Base-by-base conservation (phyloP, 2,797 vertebrate species). In the Sciurus carolinensis region DNA sequence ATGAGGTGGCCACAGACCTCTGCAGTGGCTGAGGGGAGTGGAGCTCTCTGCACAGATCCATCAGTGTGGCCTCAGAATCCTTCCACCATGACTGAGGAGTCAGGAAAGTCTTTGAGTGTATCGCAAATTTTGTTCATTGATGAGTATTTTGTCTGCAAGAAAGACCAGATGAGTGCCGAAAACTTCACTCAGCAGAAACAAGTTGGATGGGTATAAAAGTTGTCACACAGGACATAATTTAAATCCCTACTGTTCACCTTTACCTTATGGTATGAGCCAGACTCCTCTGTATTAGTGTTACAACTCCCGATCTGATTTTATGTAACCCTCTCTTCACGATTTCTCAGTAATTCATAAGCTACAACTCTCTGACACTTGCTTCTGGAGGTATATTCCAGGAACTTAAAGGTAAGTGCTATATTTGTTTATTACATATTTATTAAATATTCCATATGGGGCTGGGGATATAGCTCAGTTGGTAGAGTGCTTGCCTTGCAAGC, bases 261-360 rank as follows among this genome's bases (percentile, higher is more conserved):
- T 1, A 12, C 26, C 14, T 20, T 3, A 14, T 1, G n/a, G 28
- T 12, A 12, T 1, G 42, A 76, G 14, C 50, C 36, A 47, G 7
- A 20, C 12, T 30, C 13, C 52, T 2, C 22, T 8, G 8, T 9
- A 1, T 9, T 24, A 3, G 67, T 13, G 15, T 4, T 9, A 73
- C 39, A 20, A 3, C 18, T 7, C 42, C 22, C 42, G 28, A 5
- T 9, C 15, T 7, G 47, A 11, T 0, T 42, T 13, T 47, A 30
- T 33, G 30, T 28, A 54, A 1, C 3, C 50, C 36, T 22, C n/a
- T 33, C 59, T 59, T 2, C 64, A 67, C 4, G 15, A 69, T n/a
- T 69, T 69, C 15, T n/a, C 50, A 30, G 64, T 33, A 30, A 66
- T 18, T 66, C 28, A 5, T 66, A 14, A 66, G 30, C 64, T 66